A percentile compares a stretch with the other conserved stretches of the same genome.
These are phyloP conservation scores for Girardinus metallicus DNA, from an alignment of 2,797 vertebrate genomes.

Conservation along the genomic window DNA sequence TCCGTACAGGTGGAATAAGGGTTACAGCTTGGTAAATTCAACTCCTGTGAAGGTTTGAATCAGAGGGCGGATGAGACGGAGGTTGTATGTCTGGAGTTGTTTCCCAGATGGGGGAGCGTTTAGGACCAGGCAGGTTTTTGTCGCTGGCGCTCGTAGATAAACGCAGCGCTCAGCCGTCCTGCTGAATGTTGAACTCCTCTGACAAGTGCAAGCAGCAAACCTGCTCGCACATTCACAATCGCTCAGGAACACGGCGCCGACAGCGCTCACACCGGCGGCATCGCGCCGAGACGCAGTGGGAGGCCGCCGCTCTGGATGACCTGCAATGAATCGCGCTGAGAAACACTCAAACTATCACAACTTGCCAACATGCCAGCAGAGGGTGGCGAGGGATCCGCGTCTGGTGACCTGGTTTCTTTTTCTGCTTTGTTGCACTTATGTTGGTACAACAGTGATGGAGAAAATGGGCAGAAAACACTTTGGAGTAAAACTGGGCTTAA, in stretches of 20 bases:
- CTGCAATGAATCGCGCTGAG: constrained; percentile 60
- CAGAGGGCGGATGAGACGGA: not conserved
- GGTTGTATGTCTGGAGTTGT: constrained; percentile 17
- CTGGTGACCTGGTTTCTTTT: constrained; percentile 62
- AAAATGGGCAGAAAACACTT: constrained; percentile 51
- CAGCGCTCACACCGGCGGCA: constrained; percentile 33
- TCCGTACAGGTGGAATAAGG: not conserved
- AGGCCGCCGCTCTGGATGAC: constrained; percentile 53
- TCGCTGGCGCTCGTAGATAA: constrained; percentile 19
- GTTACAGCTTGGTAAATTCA: not conserved
- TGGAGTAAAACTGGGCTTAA: too few species aligned
- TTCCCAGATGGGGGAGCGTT: constrained; percentile 21
- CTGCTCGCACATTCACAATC: constrained; percentile 16
- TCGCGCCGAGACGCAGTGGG: constrained; percentile 47
- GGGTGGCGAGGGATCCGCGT: constrained; percentile 43
- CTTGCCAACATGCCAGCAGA: constrained; percentile 47
- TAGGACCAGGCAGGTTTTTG: constrained; percentile 26
- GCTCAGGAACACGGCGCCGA: not conserved
- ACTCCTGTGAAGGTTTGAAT: constrained; percentile 4
- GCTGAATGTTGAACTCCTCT: constrained; percentile 34
- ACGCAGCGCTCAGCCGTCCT: constrained; percentile 13
- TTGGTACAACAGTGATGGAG: constrained; percentile 34
- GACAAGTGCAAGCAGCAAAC: constrained; percentile 29
- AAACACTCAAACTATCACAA: constrained; percentile 34
- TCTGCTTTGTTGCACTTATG: constrained; percentile 50